phyloP scores from a whole-genome alignment of 2,888 invertebrate species.

The Eristalis tenax region DNA sequence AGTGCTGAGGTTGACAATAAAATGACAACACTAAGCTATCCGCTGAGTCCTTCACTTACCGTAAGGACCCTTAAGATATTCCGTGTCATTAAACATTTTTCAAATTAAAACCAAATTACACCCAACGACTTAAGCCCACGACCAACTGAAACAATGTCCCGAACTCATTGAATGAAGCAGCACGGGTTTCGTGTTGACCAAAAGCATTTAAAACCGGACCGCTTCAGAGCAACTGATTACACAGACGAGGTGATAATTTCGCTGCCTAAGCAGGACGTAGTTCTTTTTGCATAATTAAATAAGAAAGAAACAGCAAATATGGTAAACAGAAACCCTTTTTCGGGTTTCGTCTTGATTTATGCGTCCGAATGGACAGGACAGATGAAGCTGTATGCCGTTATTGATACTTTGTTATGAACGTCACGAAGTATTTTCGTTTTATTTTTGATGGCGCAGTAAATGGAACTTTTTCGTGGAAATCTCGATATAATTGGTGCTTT shows the following conservation, averaged over 20 bases:
- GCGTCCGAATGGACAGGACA: not conserved
- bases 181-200: not conserved
- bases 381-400: not conserved
- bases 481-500: not conserved
- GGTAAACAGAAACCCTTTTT: not conserved
- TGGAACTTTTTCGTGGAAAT: not conserved
- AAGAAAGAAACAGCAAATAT: not conserved
- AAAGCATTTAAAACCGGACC: slow-evolving; percentile 4
- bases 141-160: not conserved
- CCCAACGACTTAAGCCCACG: slow-evolving; percentile 5
- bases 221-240: not conserved
- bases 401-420: not conserved
- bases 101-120: slow-evolving; percentile 31
- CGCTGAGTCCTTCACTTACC: not conserved
- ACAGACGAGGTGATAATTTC: slow-evolving; percentile 30
- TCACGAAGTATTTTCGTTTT: not conserved
- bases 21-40: not conserved
- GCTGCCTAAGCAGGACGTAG: slow-evolving; percentile 12
- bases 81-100: slow-evolving; percentile 8
- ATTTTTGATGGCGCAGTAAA: not conserved
- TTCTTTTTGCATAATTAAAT: not conserved
- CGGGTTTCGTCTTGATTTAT: not conserved
- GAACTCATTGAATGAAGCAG: not conserved
- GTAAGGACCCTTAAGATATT: not conserved
- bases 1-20: not conserved